Conservation (phyloP, 2,113 vertebrate species). For the Cryptomyrus ogoouensis region DNA sequence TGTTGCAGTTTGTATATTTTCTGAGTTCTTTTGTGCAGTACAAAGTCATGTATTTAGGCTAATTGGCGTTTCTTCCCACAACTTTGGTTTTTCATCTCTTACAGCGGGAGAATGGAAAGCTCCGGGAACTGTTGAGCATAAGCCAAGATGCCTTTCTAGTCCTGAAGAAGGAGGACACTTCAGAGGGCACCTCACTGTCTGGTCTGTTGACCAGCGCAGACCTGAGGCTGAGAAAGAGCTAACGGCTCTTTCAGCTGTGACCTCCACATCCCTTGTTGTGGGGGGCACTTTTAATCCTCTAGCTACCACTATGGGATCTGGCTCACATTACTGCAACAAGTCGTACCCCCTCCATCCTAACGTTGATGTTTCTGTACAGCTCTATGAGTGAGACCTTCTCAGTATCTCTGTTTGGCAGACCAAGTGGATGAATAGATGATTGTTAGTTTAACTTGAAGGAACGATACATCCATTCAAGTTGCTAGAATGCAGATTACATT, state of each 20-base stretch:
- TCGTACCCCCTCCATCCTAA: background rate
- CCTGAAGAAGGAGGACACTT: conserved; percentile 76
- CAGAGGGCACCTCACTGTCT: conserved; percentile 79
- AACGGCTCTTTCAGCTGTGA: conserved; percentile 33
- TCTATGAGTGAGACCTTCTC: background rate
- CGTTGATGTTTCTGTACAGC: background rate
- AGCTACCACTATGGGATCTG: background rate
- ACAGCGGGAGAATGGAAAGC: conserved; percentile 80
- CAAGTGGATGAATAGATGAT: background rate
- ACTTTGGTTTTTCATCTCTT: conserved; percentile 9
- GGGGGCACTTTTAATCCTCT: background rate
- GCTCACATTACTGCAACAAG: background rate
- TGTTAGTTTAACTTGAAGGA: background rate
- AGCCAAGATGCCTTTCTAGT: conserved; percentile 88
- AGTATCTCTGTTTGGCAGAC: background rate
- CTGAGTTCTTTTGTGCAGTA: background rate
- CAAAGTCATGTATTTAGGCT: background rate
- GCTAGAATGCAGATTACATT: background rate
- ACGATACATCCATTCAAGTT: background rate
- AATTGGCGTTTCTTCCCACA: background rate
- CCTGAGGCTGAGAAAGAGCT: conserved; percentile 82
- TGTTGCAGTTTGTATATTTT: background rate
- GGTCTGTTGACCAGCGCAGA: conserved; percentile 77
- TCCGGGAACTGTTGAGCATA: conserved; percentile 91
- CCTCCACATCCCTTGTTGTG: background rate